Evolutionary conservation across 1,140 invertebrate species (phyloP), one percentile per base, ranked within the genome.

Genomic region (Archivesica marissinica): DNA sequence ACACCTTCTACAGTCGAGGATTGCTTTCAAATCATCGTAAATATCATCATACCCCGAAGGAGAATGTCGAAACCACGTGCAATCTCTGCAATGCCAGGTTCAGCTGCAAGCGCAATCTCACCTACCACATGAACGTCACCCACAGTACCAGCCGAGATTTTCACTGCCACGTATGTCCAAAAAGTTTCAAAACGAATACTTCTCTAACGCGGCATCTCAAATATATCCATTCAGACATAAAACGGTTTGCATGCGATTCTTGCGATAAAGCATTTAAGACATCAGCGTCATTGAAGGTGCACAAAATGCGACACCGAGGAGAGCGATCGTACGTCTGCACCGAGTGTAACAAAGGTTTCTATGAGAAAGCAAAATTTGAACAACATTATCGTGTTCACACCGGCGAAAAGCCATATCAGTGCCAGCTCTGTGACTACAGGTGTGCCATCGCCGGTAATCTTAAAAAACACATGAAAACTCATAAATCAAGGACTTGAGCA

Each of bases 381-480:
- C 7, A 35, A 11, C n/a, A n/a, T n/a, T n/a, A n/a, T n/a, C n/a
- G n/a, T n/a, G n/a, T n/a, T n/a, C n/a, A n/a, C n/a, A n/a, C n/a
- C n/a, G n/a, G n/a, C n/a, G n/a, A n/a, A n/a, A n/a, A n/a, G n/a
- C n/a, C n/a, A n/a, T n/a, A n/a, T 25, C 13, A 11, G 25, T 61
- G 59, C 28, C 25, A 13, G 28, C 11, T 61, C 11, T 61, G 59
- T 28, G 28, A 61, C 25, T 61, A 61, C 59, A 61, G 25, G 28
- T 61, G 59, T 61, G 59, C 66, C 13, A 15, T 70, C 13, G 7
- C 66, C 7, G 66, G 66, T 7, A 70, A 70, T 25, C 35, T 70
- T 9, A 35, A 9, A 15, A 70, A 70, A 25, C 66, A 70, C 66
- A 70, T 30, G 35, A 39, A 39, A 70, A 38, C 25, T n/a, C n/a